Evolutionary conservation across 2,888 invertebrate genomes (phyloP), one percentile per base, ranked within the genome.

Genomic region (Mechanitis mazaeus): DNA sequence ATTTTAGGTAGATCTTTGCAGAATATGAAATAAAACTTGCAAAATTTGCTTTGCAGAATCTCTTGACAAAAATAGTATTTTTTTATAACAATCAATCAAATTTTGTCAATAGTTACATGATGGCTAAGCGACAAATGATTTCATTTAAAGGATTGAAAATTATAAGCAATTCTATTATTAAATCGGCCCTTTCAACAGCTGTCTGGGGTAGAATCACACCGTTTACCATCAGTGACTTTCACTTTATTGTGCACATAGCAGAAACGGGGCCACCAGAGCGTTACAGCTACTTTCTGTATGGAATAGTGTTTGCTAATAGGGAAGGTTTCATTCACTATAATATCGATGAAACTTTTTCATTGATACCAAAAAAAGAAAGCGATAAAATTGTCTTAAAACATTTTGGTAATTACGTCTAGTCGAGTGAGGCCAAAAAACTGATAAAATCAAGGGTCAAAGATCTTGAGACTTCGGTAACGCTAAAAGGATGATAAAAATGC

Each of bases 211-310:
- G 63, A 71, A 71, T 70, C 66, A 69, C 59, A 65, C 56, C 71
- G 72, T 73, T 74, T 74, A 74, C 70, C 63, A 66, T 64, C 69
- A 70, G 68, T 72, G 72, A 77, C 74, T 77, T 75, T 79, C 72
- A 71, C 73, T 75, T 75, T 76, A 69, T 67, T 64, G 68, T 69
- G 69, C 69, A 72, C 70, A 73, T 64, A 66, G 63, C 64, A 69
- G 71, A 74, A 78, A 76, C 67, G 71, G 61, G 78, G 72, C 70
- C 77, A 77, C 68, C 73, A 68, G 67, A 71, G 72, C 72, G 72
- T 71, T 61, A 72, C 69, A 71, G 65, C 61, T 57, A 63, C 57
- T 55, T 60, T 53, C 47, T 55, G 58, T 58, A 60, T 63, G 56
- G 63, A 64, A 50, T 50, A 11, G 63, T 64, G 63, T 65, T 67